phyloP scores from a whole-genome alignment of 1,140 invertebrate species.

The Ceratosolen solmsi region DNA sequence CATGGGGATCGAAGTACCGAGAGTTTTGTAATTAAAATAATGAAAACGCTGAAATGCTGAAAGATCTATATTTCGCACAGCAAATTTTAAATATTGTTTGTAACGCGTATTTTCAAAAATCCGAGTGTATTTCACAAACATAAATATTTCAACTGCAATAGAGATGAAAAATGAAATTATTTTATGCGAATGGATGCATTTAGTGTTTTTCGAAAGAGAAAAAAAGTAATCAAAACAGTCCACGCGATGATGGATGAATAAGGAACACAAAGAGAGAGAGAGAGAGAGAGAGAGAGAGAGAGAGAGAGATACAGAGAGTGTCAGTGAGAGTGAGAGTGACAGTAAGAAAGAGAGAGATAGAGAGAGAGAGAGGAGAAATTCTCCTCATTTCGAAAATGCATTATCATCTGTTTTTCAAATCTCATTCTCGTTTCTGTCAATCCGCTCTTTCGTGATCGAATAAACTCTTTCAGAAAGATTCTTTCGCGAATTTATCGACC shows the following conservation, averaged over 20 bases:
- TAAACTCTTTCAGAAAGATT: background rate
- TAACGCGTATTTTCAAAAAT: background rate
- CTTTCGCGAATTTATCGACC: background rate
- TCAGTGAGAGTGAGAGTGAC: background rate
- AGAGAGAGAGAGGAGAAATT: too few species aligned
- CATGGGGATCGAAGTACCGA: background rate
- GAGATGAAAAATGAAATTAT: background rate
- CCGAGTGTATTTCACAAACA: background rate
- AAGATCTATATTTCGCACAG: background rate
- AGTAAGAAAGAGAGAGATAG: background rate
- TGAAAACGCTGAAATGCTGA: background rate
- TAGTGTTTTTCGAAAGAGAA: background rate
- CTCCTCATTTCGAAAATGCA: background rate
- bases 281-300: background rate
- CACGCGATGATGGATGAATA: background rate
- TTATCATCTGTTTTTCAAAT: constrained; percentile 8
- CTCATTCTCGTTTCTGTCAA: background rate
- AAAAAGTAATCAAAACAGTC: background rate
- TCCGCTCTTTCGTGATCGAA: background rate
- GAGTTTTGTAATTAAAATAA: background rate
- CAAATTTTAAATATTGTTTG: background rate
- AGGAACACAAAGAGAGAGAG: background rate
- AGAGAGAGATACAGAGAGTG: too few species aligned
- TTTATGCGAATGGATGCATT: background rate
- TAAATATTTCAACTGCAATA: background rate